Percentiles rank a stretch among this genome's conserved stretches.
phyloP scores from a whole-genome alignment of 2,113 vertebrate genomes.

The Orycteropus afer region DNA sequence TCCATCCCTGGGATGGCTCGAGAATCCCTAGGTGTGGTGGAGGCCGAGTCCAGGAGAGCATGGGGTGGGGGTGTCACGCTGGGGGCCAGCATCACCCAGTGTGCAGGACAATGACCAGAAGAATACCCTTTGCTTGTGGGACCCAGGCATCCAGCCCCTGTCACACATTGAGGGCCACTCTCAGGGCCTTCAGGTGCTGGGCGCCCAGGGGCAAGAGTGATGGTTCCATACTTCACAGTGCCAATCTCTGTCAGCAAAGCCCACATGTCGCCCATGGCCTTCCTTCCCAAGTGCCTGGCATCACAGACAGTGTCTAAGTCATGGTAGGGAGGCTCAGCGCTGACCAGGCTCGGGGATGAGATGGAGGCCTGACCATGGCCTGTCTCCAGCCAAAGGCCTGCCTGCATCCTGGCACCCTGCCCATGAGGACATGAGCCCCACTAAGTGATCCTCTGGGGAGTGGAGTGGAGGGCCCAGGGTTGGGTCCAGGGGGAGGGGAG shows the following conservation, averaged over 20 bases:
- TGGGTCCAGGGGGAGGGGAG: not conserved
- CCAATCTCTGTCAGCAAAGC: not conserved
- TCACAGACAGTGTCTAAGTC: too few species aligned
- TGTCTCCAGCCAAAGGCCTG: not conserved
- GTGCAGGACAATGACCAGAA: not conserved
- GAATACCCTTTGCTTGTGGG: not conserved
- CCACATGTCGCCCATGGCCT: not conserved
- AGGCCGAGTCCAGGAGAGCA: not conserved
- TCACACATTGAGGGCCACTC: not conserved
- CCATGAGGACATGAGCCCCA: not conserved
- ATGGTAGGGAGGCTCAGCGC: too few species aligned
- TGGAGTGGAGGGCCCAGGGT: not conserved
- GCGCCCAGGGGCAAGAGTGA: not conserved
- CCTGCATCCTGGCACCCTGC: not conserved
- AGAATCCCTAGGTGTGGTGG: not conserved
- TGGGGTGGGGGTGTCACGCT: not conserved
- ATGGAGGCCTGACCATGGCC: too few species aligned
- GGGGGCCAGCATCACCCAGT: not conserved
- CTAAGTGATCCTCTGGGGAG: not conserved
- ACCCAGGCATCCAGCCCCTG: not conserved
- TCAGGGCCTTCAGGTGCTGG: not conserved
- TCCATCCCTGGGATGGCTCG: not conserved
- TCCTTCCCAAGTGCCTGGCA: not conserved
- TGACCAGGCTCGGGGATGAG: too few species aligned
- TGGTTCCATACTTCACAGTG: not conserved